Base-by-base conservation (phyloP, 1,140 invertebrate species). In the Drosophila orena region DNA sequence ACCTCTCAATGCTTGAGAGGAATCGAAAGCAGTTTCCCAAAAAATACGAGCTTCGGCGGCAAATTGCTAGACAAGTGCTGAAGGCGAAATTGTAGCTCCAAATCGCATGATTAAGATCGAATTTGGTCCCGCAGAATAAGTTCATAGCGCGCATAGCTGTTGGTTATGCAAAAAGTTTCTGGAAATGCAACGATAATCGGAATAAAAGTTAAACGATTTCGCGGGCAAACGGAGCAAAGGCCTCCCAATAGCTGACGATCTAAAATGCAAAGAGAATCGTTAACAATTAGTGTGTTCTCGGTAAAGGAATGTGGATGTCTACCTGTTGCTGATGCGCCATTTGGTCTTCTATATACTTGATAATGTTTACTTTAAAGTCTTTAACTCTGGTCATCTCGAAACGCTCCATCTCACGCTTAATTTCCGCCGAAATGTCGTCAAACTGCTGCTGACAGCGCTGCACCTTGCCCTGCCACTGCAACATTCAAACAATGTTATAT, bases 401-500 rank as follows among this genome's bases (percentile, higher is more conserved):
- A 30, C 97, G 94, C 77, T 98, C 97, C 92, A 99, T 95, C 93
- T 99, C 99, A 62, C 97, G 97, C 90, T 99, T 98, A 74, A 99
- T 99, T 93, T 97, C 97, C 77, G 96, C 95, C 1, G 98, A 99
- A 91, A 99, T 99, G 80, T 96, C 96, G 90, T 99, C 96, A 93
- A 99, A 99, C 88, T 99, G 98, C 90, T 99, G 97, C 92, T 99
- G 97, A 8, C 98, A 97, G 77, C 98, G 95, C 86, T 99, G 98
- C 8, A 99, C 98, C 93, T 99, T 99, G 1, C 96, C 94, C 92
- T 99, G 98, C 97, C 97, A 99, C 94, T 98, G 91, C 0, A 57
- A 14, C 24, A 55, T 15, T 24, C 14, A 22, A n/a, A 50, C 1
- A 1, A 7, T 14, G 7, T 20, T 11, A 7, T 17, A 22, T 24